phyloP scores from a whole-genome alignment of 2,888 invertebrate species.

The Eristalis pertinax region DNA sequence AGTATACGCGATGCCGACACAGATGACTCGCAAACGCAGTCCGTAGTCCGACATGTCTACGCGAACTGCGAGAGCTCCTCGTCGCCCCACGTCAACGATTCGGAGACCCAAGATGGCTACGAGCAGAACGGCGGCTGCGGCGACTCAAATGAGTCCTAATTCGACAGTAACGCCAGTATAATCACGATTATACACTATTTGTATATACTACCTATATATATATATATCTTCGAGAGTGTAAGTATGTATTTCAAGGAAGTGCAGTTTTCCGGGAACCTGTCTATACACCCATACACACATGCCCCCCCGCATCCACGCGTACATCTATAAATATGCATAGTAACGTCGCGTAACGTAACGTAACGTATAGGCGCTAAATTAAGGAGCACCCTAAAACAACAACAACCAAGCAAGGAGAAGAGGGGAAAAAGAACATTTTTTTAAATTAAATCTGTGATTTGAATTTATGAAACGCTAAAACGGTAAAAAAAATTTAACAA shows the following conservation, averaged over 20 bases:
- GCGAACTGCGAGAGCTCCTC: constrained; percentile 80
- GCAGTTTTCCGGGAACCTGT: constrained; percentile 14
- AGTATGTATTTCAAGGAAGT: constrained; percentile 23
- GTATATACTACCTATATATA: neutral
- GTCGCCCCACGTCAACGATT: constrained; percentile 79
- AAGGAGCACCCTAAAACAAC: constrained; percentile 11
- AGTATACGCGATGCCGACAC: constrained; percentile 80
- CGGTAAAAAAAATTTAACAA: constrained; percentile 41
- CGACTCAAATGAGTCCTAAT: constrained; percentile 69
- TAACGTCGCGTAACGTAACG: constrained; percentile 14
- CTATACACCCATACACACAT: constrained; percentile 21
- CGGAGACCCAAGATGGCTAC: constrained; percentile 74
- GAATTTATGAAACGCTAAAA: constrained; percentile 62
- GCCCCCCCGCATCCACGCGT: neutral
- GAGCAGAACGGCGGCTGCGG: constrained; percentile 59
- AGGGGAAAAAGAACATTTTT: constrained; percentile 27
- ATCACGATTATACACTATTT: constrained; percentile 14
- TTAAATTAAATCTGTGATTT: constrained; percentile 72
- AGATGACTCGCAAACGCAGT: constrained; percentile 79
- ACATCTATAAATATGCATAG: constrained; percentile 55
- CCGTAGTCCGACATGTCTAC: constrained; percentile 78
- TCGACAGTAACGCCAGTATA: neutral
- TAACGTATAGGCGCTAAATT: constrained; percentile 56
- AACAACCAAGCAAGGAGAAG: constrained; percentile 10
- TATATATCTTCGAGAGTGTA: constrained; percentile 27